Base-by-base conservation (phyloP, 2,797 vertebrate genomes). In the Merluccius polli region DNA sequence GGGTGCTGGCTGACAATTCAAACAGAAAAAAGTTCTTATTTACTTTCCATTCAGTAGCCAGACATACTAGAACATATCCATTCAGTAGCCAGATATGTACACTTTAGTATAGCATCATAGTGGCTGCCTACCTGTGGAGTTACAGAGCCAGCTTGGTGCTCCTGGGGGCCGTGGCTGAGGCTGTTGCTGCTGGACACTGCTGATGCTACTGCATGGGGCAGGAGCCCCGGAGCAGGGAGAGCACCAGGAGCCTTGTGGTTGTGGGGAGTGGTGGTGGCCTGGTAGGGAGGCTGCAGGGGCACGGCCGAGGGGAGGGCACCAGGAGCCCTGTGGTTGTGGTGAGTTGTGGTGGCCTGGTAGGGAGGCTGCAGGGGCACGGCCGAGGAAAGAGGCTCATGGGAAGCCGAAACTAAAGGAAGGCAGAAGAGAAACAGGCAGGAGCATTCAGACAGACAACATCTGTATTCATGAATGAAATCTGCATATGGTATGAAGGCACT, bases 301-400 rank as follows among this genome's bases (percentile, higher is more conserved):
- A 97, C 78, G 73, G 96, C 96, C 11, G 93, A 87, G 44, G 83
- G 92, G 24, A 93, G 87, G 0, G 29, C 74, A 18, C 29, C 11
- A 32, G 71, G 3, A 2, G 73, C 21, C 15, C 59, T 36, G 77
- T 74, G 82, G 18, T 38, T 73, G n/a, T 10, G 59, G 59, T n/a
- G 24, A 6, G 52, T 10, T 9, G 79, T 75, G 73, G 85, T 31
- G 86, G 94, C 92, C 83, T 97, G 96, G 78, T 90, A 94, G 0
- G 96, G 96, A 3, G 94, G 95, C 59, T 95, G 94, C 71, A 97
- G 88, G 65, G 94, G 92, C 75, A 97, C 78, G 73, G 96, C 96
- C 11, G 93, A 87, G 44, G 83, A n/a, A n/a, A n/a, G n/a, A n/a
- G 89, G 92, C 70, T 95, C 93, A 33, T 27, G 59, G 59, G 10